These are phyloP conservation scores for Erpornis zantholeuca DNA, from an alignment of 2,113 vertebrate species.

Conservation along the genomic window DNA sequence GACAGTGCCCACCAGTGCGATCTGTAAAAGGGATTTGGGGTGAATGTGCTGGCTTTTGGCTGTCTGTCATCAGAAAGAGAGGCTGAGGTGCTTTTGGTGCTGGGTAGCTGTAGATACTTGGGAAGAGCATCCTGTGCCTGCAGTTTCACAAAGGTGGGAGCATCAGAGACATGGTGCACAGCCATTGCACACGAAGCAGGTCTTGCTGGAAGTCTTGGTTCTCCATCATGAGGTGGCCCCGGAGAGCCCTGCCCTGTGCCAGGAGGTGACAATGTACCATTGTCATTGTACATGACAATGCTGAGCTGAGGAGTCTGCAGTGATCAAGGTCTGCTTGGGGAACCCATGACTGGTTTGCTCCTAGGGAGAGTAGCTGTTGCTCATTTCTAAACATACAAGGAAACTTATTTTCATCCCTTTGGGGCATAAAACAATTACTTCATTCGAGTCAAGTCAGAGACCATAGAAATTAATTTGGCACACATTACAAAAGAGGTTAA, in stretches of 20 bases:
- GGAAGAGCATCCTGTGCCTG: background rate
- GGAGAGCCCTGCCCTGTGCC: background rate
- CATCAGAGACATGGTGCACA: fast-evolving
- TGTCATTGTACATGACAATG: background rate
- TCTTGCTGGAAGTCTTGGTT: background rate
- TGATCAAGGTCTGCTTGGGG: background rate
- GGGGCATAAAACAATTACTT: background rate
- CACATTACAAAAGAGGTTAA: background rate
- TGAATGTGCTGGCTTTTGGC: background rate
- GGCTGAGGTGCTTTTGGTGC: background rate
- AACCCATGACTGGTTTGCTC: fast-evolving
- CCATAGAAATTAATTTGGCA: background rate
- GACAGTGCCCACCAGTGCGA: fast-evolving
- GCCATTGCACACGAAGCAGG: fast-evolving
- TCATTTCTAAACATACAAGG: background rate
- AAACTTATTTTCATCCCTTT: background rate
- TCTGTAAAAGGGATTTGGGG: background rate
- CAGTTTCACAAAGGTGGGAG: background rate
- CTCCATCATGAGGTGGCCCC: background rate
- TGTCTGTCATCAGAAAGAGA: background rate
- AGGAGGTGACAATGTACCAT: no score
- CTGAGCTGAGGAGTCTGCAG: background rate
- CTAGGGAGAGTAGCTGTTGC: background rate
- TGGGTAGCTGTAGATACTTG: fast-evolving
- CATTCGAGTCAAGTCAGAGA: background rate